Evolutionary conservation across 2,888 invertebrate species (phyloP).

Genomic region (Buathra laborator): DNA sequence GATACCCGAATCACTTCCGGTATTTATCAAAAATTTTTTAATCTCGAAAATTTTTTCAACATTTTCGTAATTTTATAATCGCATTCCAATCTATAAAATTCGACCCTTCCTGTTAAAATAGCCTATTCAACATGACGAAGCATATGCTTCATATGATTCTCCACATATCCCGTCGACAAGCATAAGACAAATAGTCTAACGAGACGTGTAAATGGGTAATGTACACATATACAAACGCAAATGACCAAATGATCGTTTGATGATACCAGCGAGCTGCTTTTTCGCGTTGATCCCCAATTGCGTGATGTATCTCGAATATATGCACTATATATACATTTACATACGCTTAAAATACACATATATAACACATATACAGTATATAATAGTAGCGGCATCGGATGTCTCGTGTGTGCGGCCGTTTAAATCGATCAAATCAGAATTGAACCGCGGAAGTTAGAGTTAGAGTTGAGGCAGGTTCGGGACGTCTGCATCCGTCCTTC

Average conservation of each 20-base stretch:
- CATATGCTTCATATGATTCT: not conserved
- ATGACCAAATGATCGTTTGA: not conserved
- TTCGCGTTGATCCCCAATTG: not conserved
- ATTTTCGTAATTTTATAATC: too few species aligned
- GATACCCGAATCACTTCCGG: too few species aligned
- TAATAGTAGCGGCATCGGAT: conserved; percentile 29
- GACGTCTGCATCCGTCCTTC: conserved; percentile 75
- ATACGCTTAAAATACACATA: not conserved
- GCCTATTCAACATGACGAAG: not conserved
- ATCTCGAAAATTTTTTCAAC: too few species aligned
- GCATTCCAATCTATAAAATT: not conserved
- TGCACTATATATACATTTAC: not conserved
- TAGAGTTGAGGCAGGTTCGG: conserved; percentile 84
- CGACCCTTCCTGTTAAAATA: not conserved
- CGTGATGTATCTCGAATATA: not conserved
- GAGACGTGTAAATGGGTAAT: not conserved
- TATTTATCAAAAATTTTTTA: too few species aligned
- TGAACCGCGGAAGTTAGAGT: conserved; percentile 82
- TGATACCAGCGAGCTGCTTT: not conserved
- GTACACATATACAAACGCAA: not conserved
- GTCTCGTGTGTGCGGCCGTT: conserved; percentile 61
- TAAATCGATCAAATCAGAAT: conserved; percentile 83
- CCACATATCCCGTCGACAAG: not conserved
- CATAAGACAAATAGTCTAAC: not conserved
- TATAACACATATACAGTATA: not conserved